A percentile compares a stretch with the other conserved stretches of the same genome.
Evolutionary conservation across 2,888 invertebrate species (phyloP).

Genomic region (Xestia c-nigrum): DNA sequence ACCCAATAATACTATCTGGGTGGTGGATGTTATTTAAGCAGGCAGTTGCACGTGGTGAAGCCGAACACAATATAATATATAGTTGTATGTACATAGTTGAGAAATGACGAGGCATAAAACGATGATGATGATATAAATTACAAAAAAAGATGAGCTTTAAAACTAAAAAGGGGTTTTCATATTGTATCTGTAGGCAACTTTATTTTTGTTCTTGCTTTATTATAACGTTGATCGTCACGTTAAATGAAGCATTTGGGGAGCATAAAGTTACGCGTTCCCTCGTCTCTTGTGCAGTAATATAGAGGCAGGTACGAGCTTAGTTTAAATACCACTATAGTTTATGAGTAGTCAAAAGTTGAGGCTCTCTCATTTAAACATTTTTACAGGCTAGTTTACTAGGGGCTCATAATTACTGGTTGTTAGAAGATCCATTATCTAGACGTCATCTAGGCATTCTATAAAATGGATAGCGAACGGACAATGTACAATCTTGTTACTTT

Average conservation of each 20-base stretch:
- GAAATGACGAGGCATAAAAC: too few relatives aligned
- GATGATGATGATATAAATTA: too few relatives aligned
- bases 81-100: too few relatives aligned
- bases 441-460: not conserved
- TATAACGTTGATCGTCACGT: not conserved
- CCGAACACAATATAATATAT: too few relatives aligned
- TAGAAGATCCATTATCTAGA: not conserved
- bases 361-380: not conserved
- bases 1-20: too few relatives aligned
- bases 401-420: not conserved
- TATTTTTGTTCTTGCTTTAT: slow-evolving; percentile 4
- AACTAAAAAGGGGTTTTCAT: too few relatives aligned
- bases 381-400: not conserved
- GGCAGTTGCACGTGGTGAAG: too few relatives aligned
- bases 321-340: slow-evolving; percentile 26
- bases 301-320: not conserved
- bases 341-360: slow-evolving; percentile 8
- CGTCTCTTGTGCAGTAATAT: slow-evolving; percentile 4
- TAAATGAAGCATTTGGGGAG: not conserved
- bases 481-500: not conserved
- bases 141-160: too few relatives aligned
- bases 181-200: not conserved
- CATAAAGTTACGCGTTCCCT: slow-evolving; percentile 22
- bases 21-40: too few relatives aligned
- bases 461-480: not conserved